A percentile compares a stretch with the other conserved stretches of the same genome.
Conservation (phyloP, 2,113 vertebrate genomes). For the Paramisgurnus dabryanus region DNA sequence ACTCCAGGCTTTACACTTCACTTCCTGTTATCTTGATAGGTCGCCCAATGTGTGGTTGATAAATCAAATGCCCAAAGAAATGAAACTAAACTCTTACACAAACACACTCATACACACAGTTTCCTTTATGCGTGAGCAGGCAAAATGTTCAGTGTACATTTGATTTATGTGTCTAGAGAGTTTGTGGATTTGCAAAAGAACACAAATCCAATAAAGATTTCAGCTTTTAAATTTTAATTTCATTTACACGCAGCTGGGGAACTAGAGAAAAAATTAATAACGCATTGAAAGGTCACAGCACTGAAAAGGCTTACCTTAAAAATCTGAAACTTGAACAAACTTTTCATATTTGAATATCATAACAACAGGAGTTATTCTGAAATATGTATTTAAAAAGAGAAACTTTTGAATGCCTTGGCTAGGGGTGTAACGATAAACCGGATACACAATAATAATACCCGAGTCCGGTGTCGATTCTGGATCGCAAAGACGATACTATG, state of each 20-base stretch:
- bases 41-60: conserved; percentile 41
- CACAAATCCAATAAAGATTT: not conserved
- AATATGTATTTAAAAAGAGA: not conserved
- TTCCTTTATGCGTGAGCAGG: conserved; percentile 20
- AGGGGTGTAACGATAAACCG: not conserved
- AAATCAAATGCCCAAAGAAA: conserved; percentile 44
- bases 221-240: not conserved
- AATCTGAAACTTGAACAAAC: not conserved
- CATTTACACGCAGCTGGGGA: not conserved
- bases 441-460: too few species aligned
- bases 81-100: conserved; percentile 10
- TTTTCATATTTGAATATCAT: not conserved
- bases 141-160: conserved; percentile 9
- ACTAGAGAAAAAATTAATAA: not conserved
- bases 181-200: not conserved
- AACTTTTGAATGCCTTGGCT: not conserved
- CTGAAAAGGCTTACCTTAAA: not conserved
- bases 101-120: conserved; percentile 38
- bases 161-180: not conserved
- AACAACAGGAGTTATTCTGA: not conserved
- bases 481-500: too few species aligned
- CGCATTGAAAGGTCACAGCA: not conserved
- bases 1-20: not conserved
- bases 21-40: conserved; percentile 35
- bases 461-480: too few species aligned